Percentiles rank a stretch among this genome's conserved stretches.
phyloP scores from a whole-genome alignment of 2,888 invertebrate species.

The Leptopilina drosophilae region DNA sequence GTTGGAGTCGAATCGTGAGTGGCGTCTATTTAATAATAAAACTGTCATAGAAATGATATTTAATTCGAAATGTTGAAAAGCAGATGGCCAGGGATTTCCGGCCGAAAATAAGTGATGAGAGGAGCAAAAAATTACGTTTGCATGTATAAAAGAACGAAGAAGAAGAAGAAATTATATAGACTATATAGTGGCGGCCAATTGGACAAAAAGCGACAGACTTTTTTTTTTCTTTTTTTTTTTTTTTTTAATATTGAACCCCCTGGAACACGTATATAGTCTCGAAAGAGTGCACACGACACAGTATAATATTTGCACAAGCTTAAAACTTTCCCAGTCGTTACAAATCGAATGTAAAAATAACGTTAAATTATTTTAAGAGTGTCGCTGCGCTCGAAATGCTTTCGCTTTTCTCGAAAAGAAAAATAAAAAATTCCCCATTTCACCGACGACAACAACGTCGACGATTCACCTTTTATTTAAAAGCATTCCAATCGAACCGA shows the following conservation, averaged over 20 bases:
- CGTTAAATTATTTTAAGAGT: conserved; percentile 37
- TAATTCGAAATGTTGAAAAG: conserved; percentile 29
- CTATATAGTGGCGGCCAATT: neutral
- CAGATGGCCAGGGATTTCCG: conserved; percentile 36
- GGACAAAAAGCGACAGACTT: conserved; percentile 8
- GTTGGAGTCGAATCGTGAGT: too few relatives aligned
- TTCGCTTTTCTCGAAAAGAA: neutral
- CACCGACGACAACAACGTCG: too few relatives aligned
- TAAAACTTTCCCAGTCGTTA: conserved; percentile 1
- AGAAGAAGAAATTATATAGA: neutral
- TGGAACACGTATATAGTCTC: neutral
- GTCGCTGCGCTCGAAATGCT: conserved; percentile 33
- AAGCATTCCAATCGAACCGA: neutral
- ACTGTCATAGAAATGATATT: neutral
- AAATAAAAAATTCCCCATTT: too few relatives aligned
- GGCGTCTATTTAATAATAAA: too few relatives aligned
- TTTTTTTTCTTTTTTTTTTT: conserved; percentile 15
- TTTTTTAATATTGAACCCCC: neutral
- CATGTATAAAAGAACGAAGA: neutral
- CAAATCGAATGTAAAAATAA: conserved; percentile 39
- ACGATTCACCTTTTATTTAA: neutral
- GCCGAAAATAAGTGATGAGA: neutral
- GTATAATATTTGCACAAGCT: conserved; percentile 28
- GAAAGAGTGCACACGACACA: conserved; percentile 35
- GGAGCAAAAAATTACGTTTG: neutral